Evolutionary conservation across 1,140 invertebrate species (phyloP), one percentile per base, ranked within the genome.

Genomic region (Drosophila lacertosa): DNA sequence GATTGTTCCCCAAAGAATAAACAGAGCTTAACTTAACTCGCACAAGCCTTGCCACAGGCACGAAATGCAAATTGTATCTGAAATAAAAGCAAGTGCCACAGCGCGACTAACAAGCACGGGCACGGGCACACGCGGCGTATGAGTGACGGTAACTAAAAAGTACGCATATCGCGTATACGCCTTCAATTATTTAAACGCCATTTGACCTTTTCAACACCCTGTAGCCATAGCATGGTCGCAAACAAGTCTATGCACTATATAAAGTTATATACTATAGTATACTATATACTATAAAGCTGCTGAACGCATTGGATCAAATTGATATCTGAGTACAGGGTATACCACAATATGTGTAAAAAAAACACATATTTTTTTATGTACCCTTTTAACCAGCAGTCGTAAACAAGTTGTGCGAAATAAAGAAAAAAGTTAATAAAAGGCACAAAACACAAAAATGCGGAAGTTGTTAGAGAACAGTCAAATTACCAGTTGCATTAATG

Each of bases 1-100:
- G 66, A 74, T 74, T 71, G 67, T 57, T 74, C 72, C 72, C 67
- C 67, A 66, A 71, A 66, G 72, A 65, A 70, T 74, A 65, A 71
- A 74, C 67, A 71, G 54, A 50, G 44, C 44, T 70, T 44, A 48
- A 55, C 42, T 65, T 60, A n/a, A 35, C 42, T 47, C 15, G 15
- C 29, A 63, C 51, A 39, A 40, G 39, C 16, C 39, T 20, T 40
- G 22, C 32, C 60, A 51, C 55, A 63, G 37, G 39, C 65, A 68
- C 57, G 18, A 63, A 63, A 57, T 60, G 69, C 69, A 71, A 70
- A 74, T 70, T 65, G 48, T 62, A 67, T 29, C 26, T 24, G 32
- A 42, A 74, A 74, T 63, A 59, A 60, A 71, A 58, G 47, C 47
- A 29, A 66, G 37, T 53, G 29, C 4, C 37, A 26, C 5, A 3